Evolutionary conservation across 2,888 invertebrate genomes (phyloP).

Genomic region (Pachycephus smyrnensis): DNA sequence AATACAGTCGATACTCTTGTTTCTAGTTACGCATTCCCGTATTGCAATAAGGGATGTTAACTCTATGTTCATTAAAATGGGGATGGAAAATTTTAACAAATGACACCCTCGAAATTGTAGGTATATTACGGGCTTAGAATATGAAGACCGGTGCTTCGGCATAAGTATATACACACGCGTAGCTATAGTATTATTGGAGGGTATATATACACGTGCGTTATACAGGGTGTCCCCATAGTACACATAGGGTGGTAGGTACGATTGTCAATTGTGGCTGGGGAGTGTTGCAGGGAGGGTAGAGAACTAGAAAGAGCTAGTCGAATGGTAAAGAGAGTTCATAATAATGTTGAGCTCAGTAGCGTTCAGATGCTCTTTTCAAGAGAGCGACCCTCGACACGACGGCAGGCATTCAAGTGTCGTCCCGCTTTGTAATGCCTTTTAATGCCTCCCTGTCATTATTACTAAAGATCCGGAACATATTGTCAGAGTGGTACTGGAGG

Average conservation of each 20-base stretch:
- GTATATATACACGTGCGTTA: background rate
- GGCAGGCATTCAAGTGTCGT: conserved; percentile 62
- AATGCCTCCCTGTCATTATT: conserved; percentile 60
- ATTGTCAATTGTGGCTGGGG: conserved; percentile 13
- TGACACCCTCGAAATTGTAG: conserved; percentile 28
- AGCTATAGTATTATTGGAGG: background rate
- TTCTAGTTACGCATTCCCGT: background rate
- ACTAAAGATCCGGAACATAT: conserved; percentile 61
- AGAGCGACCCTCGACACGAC: conserved; percentile 48
- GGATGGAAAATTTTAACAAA: background rate
- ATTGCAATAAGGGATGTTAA: background rate
- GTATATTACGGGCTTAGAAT: conserved; percentile 32
- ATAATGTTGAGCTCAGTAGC: conserved; percentile 52
- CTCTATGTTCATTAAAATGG: background rate
- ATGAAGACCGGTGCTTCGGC: conserved; percentile 24
- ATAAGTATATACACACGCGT: conserved; percentile 25
- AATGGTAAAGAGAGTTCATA: conserved; percentile 49
- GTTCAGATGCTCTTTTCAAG: conserved; percentile 61
- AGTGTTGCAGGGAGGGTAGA: background rate
- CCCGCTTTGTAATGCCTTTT: conserved; percentile 60
- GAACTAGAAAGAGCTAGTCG: conserved; percentile 41
- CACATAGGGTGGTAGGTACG: background rate
- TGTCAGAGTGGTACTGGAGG: conserved; percentile 47
- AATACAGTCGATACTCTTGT: background rate
- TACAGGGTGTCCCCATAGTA: conserved; percentile 12